A percentile compares a stretch with the other conserved stretches of the same genome.
Evolutionary conservation across 2,888 invertebrate species (phyloP).

Genomic region (Drosophila nr. medialis): DNA sequence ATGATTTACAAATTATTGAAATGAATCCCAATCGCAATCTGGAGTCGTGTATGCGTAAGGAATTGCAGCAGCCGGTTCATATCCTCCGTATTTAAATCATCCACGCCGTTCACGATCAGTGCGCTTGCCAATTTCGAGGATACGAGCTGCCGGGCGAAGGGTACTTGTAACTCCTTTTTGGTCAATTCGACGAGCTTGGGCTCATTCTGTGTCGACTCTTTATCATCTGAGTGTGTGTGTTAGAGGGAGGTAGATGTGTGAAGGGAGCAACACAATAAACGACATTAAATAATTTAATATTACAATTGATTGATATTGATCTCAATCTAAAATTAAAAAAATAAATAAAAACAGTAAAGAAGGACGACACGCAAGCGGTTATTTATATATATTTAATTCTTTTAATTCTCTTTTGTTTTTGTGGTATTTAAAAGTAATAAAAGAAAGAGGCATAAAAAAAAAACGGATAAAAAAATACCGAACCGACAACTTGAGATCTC

Average conservation of each 20-base stretch:
- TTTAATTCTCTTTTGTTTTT: not conserved
- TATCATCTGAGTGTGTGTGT: conserved; percentile 17
- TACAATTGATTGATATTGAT: not conserved
- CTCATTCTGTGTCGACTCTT: not conserved
- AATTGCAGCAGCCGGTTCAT: conserved; percentile 92
- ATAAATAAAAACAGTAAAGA: conserved; percentile 7
- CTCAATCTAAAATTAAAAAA: not conserved
- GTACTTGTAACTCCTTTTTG: conserved; percentile 53
- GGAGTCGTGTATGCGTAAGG: conserved; percentile 86
- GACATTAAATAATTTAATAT: conserved; percentile 30
- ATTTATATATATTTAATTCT: not conserved
- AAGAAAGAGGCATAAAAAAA: not conserved
- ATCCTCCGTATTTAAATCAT: conserved; percentile 92
- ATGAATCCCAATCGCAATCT: not conserved
- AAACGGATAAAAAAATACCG: not conserved
- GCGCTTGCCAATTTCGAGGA: conserved; percentile 93
- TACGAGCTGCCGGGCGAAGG: conserved; percentile 91
- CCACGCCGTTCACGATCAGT: conserved; percentile 91
- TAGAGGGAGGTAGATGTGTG: conserved; percentile 1
- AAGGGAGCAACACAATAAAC: conserved; percentile 31
- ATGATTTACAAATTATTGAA: no score
- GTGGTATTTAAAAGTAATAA: not conserved
- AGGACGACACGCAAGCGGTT: not conserved
- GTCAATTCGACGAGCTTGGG: conserved; percentile 1
- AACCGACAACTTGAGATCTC: not conserved